These are phyloP conservation scores for Corythornis cristatus DNA, from an alignment of 2,113 vertebrate species.

Conservation along the genomic window DNA sequence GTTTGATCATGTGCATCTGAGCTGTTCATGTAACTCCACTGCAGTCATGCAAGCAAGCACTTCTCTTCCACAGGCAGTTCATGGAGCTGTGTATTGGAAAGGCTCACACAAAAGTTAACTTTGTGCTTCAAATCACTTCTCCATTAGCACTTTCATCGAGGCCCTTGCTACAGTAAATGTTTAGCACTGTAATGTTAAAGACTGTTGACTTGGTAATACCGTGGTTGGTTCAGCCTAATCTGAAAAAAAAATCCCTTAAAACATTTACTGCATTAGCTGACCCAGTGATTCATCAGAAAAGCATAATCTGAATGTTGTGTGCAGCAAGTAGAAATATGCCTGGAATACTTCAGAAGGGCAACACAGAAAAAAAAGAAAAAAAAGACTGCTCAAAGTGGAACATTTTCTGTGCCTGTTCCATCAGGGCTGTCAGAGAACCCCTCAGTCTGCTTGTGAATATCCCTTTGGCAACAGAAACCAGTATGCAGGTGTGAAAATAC, in stretches of 20 bases:
- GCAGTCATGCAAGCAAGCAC: neutral
- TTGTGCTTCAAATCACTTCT: neutral
- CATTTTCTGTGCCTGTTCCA: neutral
- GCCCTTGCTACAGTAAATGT: neutral
- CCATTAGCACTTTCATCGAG: conserved; percentile 3
- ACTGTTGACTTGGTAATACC: conserved; percentile 23
- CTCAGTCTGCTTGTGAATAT: neutral
- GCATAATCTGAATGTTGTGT: neutral
- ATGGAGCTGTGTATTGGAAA: neutral
- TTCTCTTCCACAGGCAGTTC: neutral
- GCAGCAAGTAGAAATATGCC: neutral
- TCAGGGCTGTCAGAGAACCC: neutral
- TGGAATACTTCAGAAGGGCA: neutral
- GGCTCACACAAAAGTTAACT: neutral
- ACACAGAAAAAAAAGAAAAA: neutral
- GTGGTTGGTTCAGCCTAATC: neutral
- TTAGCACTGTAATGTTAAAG: conserved; percentile 5
- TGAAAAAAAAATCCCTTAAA: conserved; percentile 13
- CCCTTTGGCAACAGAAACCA: neutral
- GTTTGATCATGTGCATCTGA: neutral
- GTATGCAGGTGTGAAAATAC: neutral
- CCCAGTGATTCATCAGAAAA: conserved; percentile 4
- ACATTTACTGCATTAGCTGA: conserved; percentile 2
- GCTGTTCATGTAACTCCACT: neutral
- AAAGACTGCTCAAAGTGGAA: neutral